These are phyloP conservation scores for Dynastes hyllus DNA, from an alignment of 2,888 invertebrate species.

Conservation along the genomic window DNA sequence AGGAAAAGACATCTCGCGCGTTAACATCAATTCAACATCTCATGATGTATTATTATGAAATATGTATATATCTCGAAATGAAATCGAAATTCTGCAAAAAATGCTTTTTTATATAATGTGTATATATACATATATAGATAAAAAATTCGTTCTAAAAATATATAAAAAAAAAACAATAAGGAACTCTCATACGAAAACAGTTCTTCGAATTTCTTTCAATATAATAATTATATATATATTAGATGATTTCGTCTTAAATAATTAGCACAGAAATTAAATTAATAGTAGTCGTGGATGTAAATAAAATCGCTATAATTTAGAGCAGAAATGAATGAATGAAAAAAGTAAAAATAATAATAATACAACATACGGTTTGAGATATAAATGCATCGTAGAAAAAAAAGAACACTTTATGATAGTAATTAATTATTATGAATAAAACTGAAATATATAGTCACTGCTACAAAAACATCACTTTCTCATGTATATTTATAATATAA, in stretches of 20 bases:
- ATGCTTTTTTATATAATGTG: conserved; percentile 29
- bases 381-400: conserved; percentile 48
- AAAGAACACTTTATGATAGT: conserved; percentile 35
- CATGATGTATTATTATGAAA: conserved; percentile 18
- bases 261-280: conserved; percentile 28
- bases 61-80: conserved; percentile 1
- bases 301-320: conserved; percentile 52
- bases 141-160: conserved; percentile 33
- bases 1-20: neutral
- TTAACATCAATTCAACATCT: conserved; percentile 30
- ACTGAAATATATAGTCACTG: conserved; percentile 25
- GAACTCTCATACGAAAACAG: conserved; percentile 35
- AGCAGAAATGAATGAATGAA: conserved; percentile 31
- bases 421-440: conserved; percentile 20
- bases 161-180: conserved; percentile 41
- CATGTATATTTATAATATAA: conserved; percentile 34
- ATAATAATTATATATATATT: neutral
- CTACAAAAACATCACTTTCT: conserved; percentile 31
- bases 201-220: conserved; percentile 8
- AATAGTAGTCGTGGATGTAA: conserved; percentile 41
- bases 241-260: conserved; percentile 1
- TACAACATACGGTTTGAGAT: conserved; percentile 38
- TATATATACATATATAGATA: conserved; percentile 35
- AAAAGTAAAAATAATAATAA: conserved; percentile 28
- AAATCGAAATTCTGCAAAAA: conserved; percentile 33